A percentile compares a stretch with the other conserved stretches of the same genome.
phyloP scores from a whole-genome alignment of 2,113 vertebrate genomes.

The Forbesichthys agassizii region DNA sequence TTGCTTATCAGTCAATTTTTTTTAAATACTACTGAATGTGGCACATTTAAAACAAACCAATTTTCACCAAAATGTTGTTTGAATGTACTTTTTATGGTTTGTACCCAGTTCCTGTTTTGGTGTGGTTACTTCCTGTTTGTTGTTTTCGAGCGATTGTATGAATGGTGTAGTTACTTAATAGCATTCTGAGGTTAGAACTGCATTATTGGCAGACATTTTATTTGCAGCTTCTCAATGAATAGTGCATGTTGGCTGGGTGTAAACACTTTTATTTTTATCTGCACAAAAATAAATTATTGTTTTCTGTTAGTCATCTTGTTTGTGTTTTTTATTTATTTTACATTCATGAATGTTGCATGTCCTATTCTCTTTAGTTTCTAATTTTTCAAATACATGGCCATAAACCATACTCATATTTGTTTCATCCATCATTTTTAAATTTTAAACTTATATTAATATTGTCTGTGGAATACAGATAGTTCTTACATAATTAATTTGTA shows the following conservation, averaged over 20 bases:
- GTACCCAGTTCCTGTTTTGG: constrained; percentile 38
- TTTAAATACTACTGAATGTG: constrained; percentile 45
- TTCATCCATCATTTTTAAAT: too few relatives aligned
- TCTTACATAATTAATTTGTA: too few relatives aligned
- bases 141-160: constrained; percentile 55
- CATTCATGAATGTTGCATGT: constrained; percentile 31
- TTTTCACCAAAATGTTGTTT: constrained; percentile 48
- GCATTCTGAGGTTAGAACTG: constrained; percentile 57
- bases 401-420: too few relatives aligned
- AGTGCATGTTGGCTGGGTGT: constrained; percentile 58
- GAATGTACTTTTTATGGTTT: constrained; percentile 59
- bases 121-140: constrained; percentile 35
- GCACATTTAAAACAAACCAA: constrained; percentile 19
- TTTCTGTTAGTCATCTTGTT: constrained; percentile 76
- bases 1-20: constrained; percentile 45
- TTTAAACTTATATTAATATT: too few relatives aligned
- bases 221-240: constrained; percentile 58
- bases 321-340: constrained; percentile 71
- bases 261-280: constrained; percentile 50
- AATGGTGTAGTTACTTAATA: constrained; percentile 57
- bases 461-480: too few relatives aligned
- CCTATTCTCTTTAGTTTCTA: not conserved
- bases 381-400: not conserved
- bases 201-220: constrained; percentile 57
- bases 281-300: constrained; percentile 77